Base-by-base conservation (phyloP, 2,113 vertebrate species). In the Lophotis ruficrista region DNA sequence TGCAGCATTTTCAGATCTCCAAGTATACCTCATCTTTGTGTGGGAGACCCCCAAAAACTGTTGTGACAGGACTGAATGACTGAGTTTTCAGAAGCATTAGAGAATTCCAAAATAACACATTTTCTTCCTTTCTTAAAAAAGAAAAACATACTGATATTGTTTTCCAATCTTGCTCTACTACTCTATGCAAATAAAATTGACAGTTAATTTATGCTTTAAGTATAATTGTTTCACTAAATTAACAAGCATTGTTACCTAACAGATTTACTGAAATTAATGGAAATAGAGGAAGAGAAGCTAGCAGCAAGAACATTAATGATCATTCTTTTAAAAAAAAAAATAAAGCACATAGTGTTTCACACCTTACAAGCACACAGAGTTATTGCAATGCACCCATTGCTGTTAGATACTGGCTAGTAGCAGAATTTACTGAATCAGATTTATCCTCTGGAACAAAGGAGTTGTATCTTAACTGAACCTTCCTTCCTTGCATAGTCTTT, bases 131-230 rank as follows among this genome's bases (percentile, higher is more conserved):
- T 21, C 20, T 53, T 57, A 38, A 41, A 31, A 35, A 31, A 24
- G 0, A 14, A 14, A 60, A 23, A n/a, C 17, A 2, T 5, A 18
- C 35, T 8, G 8, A 22, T 6, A 50, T 20, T 33, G 10, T 45
- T 77, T 30, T 56, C 7, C 33, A 62, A 4, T 25, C 30, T 24
- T 31, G 1, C 20, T 64, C 5, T 1, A 43, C 8, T 21, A 13
- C 38, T 48, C 43, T 14, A 10, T 28, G 4, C 28, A 79, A 83
- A 61, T 83, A 13, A 43, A 43, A 4, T 9, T 54, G 30, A 37
- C 11, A 9, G 21, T n/a, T 47, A 6, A 28, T 57, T 89, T 50
- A 6, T 72, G 13, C 23, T 60, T 17, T 3, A 22, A 65, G 58
- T 72, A 62, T 17, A 50, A 18, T 54, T 45, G 11, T 54, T 72